Conservation (phyloP, 2,113 vertebrate genomes). For the Puffinus mauretanicus region DNA sequence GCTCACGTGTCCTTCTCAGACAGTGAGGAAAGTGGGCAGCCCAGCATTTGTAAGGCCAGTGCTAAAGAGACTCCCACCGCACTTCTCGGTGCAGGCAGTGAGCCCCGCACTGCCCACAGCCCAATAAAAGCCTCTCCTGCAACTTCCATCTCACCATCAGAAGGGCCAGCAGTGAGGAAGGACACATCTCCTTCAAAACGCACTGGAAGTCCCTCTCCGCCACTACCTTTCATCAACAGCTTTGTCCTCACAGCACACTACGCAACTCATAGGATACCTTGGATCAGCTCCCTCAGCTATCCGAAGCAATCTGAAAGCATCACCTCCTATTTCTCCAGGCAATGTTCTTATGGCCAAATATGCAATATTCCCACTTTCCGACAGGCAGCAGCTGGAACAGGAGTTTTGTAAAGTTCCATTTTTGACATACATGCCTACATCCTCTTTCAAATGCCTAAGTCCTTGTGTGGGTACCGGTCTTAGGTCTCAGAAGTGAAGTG, state of each 20-base stretch:
- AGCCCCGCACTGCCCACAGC: neutral
- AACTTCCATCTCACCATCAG: neutral
- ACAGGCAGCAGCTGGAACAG: neutral
- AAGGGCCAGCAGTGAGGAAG: neutral
- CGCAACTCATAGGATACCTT: neutral
- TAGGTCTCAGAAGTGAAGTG: neutral
- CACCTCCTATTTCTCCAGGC: neutral
- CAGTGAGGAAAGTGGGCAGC: neutral
- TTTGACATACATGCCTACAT: neutral
- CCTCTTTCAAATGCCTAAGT: neutral
- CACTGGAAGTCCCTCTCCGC: neutral
- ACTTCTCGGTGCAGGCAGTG: neutral
- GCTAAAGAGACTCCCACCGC: neutral
- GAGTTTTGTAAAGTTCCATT: neutral
- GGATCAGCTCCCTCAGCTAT: neutral
- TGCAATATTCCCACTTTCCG: neutral
- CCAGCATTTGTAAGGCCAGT: neutral
- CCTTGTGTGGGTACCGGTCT: neutral
- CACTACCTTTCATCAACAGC: neutral
- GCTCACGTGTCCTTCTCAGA: neutral
- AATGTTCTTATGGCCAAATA: neutral
- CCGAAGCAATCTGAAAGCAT: neutral
- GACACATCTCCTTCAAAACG: neutral
- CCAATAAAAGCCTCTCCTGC: neutral
- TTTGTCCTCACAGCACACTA: neutral